These are phyloP conservation scores for Hydroisotoma schaefferi DNA, from an alignment of 2,888 invertebrate genomes.

Conservation along the genomic window DNA sequence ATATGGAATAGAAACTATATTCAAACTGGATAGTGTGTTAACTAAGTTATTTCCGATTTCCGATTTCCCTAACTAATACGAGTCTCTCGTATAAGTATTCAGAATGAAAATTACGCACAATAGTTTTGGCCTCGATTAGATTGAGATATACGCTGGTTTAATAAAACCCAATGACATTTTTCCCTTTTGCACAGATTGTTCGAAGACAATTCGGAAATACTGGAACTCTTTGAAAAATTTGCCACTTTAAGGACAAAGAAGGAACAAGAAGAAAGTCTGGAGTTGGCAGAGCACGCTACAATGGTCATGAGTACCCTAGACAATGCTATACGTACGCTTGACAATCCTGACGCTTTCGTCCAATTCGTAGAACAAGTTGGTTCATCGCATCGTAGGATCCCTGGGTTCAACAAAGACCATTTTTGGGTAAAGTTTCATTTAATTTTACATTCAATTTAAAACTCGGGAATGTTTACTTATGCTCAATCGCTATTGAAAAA, in stretches of 20 bases:
- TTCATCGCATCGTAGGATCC: constrained; percentile 75
- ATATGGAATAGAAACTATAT: too few relatives aligned
- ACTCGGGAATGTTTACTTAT: too few relatives aligned
- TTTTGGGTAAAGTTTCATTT: constrained; percentile 92
- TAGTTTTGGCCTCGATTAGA: too few relatives aligned
- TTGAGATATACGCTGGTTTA: too few relatives aligned
- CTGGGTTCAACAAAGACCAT: constrained; percentile 78
- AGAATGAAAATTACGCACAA: too few relatives aligned
- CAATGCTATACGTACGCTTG: constrained; percentile 80
- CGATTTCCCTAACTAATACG: too few relatives aligned
- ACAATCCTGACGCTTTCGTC: constrained; percentile 79
- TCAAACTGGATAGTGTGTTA: too few relatives aligned
- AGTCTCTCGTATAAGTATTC: too few relatives aligned
- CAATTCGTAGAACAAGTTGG: constrained; percentile 78
- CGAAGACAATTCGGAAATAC: constrained; percentile 75
- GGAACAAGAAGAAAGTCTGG: constrained; percentile 74
- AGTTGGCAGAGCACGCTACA: constrained; percentile 79
- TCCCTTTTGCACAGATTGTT: constrained; percentile 74
- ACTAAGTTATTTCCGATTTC: too few relatives aligned
- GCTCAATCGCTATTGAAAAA: too few relatives aligned
- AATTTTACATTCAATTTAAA: too few relatives aligned
- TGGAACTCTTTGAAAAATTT: constrained; percentile 66
- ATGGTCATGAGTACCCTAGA: constrained; percentile 86
- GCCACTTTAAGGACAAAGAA: constrained; percentile 72
- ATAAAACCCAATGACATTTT: too few relatives aligned